Evolutionary conservation across 2,888 invertebrate genomes (phyloP).

Genomic region (Nemotelus nigrinus): DNA sequence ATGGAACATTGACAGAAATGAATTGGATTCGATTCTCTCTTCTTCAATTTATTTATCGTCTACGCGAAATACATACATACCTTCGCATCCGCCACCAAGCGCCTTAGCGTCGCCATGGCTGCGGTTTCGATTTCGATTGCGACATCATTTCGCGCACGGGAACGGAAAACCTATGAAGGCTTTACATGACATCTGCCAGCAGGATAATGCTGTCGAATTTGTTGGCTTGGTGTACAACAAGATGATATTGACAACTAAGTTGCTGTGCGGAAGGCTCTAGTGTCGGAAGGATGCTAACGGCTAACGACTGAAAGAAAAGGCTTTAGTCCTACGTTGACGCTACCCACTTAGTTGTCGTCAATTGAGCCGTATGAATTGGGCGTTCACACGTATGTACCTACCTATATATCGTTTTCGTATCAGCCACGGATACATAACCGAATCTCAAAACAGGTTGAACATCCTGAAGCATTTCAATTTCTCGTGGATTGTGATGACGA

Average conservation of each 20-base stretch:
- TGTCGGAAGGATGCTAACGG: not conserved
- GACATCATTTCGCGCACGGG: conserved; percentile 9
- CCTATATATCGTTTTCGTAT: conserved; percentile 16
- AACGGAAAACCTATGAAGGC: conserved; percentile 21
- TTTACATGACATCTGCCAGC: conserved; percentile 28
- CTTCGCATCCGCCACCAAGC: no score
- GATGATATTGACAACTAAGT: not conserved
- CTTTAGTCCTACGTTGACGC: no score
- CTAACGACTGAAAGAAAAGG: not conserved
- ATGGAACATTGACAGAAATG: conserved; percentile 47
- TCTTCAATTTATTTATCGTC: conserved; percentile 34
- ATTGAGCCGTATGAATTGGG: conserved; percentile 32
- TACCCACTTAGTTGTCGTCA: conserved; percentile 7
- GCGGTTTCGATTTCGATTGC: conserved; percentile 2
- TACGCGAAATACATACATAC: not conserved
- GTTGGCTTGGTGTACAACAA: conserved; percentile 16
- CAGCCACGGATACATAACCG: conserved; percentile 21
- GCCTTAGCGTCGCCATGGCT: not conserved
- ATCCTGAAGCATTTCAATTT: conserved; percentile 9
- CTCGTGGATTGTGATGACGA: no score
- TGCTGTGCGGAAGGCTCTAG: not conserved
- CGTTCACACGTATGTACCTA: conserved; percentile 6
- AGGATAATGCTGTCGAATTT: conserved; percentile 36
- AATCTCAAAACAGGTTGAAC: conserved; percentile 11
- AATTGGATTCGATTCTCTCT: conserved; percentile 31